Base-by-base conservation (phyloP, 1,140 invertebrate genomes). In the Camponotus pennsylvanicus region DNA sequence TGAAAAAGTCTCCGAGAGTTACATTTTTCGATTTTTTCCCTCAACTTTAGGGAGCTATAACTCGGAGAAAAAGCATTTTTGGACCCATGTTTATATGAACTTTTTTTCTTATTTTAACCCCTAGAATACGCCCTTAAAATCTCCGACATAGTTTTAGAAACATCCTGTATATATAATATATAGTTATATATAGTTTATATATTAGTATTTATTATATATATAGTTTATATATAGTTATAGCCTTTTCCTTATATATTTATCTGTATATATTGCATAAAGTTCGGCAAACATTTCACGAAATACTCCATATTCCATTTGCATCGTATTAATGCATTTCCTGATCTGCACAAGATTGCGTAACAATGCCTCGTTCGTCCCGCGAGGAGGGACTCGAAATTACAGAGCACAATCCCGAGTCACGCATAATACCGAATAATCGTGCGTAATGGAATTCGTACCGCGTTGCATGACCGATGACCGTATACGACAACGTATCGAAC, bases 341-440 rank as follows among this genome's bases (percentile, higher is more conserved):
- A 59, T 71, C 18, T 21, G 67, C 52, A n/a, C n/a, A 21, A 59
- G 8, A 73, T 73, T 61, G 40, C 37, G 11, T 21, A 82, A 42
- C 55, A 59, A 34, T 69, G 49, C 34, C 11, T 32, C 52, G 42
- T 32, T 61, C 15, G 27, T 55, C n/a, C 32, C 45, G 71, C 8
- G 42, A 45, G 37, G 40, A 32, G 52, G 40, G 63, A 40, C 59
- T 83, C 40, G 63, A 55, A 75, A 77, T 82, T 57, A 66, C n/a
- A 45, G 57, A 66, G 86, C 37, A 42, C 27, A 61, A 63, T 37
- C 49, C n/a, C 45, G 52, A 32, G n/a, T 55, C 57, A 57, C 42
- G 69, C 34, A 61, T 84, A 78, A 64, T 76, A 40, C 34, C 66
- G 77, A 55, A 82, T 87, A 88, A 88, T 86, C 69, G 61, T 11